These are phyloP conservation scores for Leptosomus discolor DNA, from an alignment of 2,113 vertebrate genomes.

Conservation along the genomic window DNA sequence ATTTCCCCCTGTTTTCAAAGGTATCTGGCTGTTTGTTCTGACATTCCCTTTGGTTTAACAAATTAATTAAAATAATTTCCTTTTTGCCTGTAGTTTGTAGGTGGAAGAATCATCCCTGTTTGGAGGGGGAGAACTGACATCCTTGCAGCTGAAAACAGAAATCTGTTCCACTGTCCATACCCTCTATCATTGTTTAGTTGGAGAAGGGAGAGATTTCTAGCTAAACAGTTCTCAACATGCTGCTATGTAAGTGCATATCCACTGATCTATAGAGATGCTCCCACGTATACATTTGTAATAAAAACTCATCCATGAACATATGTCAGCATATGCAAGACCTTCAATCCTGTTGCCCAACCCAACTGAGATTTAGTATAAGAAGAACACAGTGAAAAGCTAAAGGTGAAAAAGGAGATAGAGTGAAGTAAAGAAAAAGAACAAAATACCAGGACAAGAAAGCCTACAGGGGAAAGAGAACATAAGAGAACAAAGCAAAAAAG, in stretches of 20 bases:
- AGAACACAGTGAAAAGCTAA: not conserved
- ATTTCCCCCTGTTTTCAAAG: constrained; percentile 47
- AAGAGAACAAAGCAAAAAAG: not conserved
- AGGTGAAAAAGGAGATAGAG: not conserved
- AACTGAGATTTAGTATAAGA: not conserved
- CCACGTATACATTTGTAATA: fast-evolving
- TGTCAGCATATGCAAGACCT: fast-evolving
- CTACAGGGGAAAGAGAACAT: not conserved
- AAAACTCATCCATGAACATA: not conserved
- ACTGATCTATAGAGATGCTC: not conserved
- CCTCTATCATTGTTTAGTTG: not conserved
- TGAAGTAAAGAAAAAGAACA: not conserved
- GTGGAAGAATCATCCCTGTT: not conserved
- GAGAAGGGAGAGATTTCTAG: not conserved
- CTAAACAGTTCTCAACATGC: not conserved
- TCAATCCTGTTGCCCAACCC: not conserved
- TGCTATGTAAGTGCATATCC: not conserved
- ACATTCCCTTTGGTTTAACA: constrained; percentile 14
- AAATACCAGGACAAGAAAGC: not conserved
- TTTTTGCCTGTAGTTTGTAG: not conserved
- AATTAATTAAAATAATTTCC: constrained; percentile 42
- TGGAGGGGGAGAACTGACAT: not conserved
- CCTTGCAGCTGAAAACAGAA: not conserved
- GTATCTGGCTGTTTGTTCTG: not conserved
- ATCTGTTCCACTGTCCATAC: not conserved